Percentiles rank a stretch among this genome's conserved stretches.
These are phyloP conservation scores for Mastigias papua DNA, from an alignment of 30 jellyfish, hydroid and myxozoan genomes.

Conservation along the genomic window DNA sequence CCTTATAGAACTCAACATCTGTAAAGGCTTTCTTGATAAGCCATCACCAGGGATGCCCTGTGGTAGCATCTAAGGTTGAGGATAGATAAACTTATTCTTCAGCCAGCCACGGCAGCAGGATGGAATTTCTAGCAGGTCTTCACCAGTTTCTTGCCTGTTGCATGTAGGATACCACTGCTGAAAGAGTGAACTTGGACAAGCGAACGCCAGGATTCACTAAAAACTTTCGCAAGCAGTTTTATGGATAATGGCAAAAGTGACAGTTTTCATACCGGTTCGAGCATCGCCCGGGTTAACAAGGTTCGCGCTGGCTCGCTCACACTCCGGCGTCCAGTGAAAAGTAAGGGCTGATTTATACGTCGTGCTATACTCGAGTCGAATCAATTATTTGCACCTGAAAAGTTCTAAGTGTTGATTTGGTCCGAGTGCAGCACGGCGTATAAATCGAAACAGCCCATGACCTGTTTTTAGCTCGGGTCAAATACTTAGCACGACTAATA, in stretches of 20 bases:
- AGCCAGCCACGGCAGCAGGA: slow-evolving; percentile 31
- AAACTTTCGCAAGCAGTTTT: slow-evolving; percentile 2
- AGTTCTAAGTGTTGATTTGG: too few relatives aligned
- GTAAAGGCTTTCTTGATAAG: not conserved
- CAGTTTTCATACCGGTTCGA: slow-evolving; percentile 21
- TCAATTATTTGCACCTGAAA: too few relatives aligned
- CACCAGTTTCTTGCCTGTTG: slow-evolving; percentile 25
- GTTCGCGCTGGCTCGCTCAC: slow-evolving; percentile 30
- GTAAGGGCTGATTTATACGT: too few relatives aligned
- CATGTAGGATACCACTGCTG: not conserved
- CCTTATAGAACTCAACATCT: slow-evolving; percentile 20
- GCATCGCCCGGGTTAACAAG: slow-evolving; percentile 38
- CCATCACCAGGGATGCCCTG: slow-evolving; percentile 27
- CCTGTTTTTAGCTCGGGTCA: too few relatives aligned
- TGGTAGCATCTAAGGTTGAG: slow-evolving; percentile 19
- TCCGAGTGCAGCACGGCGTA: too few relatives aligned
- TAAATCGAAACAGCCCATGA: too few relatives aligned
- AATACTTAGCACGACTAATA: too few relatives aligned
- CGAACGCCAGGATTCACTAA: slow-evolving; percentile 17
- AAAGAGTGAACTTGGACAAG: slow-evolving; percentile 28
- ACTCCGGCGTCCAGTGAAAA: slow-evolving; percentile 26
- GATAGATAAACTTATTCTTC: slow-evolving; percentile 15
- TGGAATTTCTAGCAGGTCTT: not conserved
- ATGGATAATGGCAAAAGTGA: slow-evolving; percentile 7
- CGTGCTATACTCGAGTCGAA: too few relatives aligned